Base-by-base conservation (phyloP, 1,140 invertebrate genomes). In the Andrena cerasifolii region DNA sequence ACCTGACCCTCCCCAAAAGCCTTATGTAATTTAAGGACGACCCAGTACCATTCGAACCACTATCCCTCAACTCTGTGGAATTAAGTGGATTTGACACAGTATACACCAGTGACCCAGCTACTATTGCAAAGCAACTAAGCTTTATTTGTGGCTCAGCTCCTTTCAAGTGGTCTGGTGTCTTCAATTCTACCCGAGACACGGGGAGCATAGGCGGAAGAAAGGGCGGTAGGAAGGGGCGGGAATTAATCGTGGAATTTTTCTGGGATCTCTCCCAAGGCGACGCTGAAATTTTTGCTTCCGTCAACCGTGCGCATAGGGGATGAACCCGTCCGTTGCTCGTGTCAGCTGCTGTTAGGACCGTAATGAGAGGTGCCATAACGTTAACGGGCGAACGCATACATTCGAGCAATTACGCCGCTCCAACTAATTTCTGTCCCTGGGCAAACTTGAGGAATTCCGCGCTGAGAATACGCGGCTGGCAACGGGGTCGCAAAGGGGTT, bases 361-460 rank as follows among this genome's bases (percentile, higher is more conserved):
- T 84, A 84, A 84, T 83, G 82, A 84, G 82, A 84, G 66, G 80
- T 79, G 80, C 80, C 80, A 84, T 84, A 84, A 84, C 76, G 80
- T 83, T 83, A 84, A 84, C 80, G 82, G 80, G 70, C 54, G 71
- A 84, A 83, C 80, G 76, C 82, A 83, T 83, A 84, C 80, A 82
- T 84, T 84, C 80, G 59, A 79, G 80, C 82, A 84, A 84, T 84
- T 83, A 83, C 82, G 70, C 79, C 70, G 80, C 76, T 83, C 76
- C 76, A 58, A 84, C 82, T 84, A 84, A 84, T 84, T 84, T 83
- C 82, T 83, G 80, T 84, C 80, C 80, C 80, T 84, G 65, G 82
- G 76, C 80, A 83, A 84, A 84, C 80, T 84, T 82, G 82, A 84
- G 82, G 71, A 84, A 84, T 84, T 82, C 59, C 76, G 72, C 62